These are phyloP conservation scores for Drosophila phalerata DNA, from an alignment of 2,888 invertebrate species.

Conservation along the genomic window DNA sequence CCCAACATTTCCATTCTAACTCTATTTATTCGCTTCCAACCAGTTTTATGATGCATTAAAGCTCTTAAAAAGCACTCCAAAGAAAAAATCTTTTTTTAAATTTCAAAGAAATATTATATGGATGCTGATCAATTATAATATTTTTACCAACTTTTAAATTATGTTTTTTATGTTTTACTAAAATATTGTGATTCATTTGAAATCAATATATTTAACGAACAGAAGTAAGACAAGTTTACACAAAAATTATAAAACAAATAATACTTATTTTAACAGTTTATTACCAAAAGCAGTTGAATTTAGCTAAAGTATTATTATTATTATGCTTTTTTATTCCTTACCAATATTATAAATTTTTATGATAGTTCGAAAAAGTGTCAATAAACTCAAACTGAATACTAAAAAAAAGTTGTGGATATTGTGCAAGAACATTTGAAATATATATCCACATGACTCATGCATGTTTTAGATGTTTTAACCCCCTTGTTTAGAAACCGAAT, in stretches of 20 bases:
- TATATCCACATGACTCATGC: conserved; percentile 46
- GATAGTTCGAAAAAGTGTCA: conserved; percentile 26
- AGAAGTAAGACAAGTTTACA: not conserved
- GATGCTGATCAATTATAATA: too few relatives aligned
- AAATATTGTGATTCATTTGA: too few relatives aligned
- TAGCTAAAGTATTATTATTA: not conserved
- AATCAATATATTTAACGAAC: too few relatives aligned
- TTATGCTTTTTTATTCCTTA: not conserved
- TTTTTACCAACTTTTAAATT: too few relatives aligned
- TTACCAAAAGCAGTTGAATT: too few relatives aligned
- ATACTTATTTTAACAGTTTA: not conserved
- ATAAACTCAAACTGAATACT: conserved; percentile 21
- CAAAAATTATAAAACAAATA: not conserved
- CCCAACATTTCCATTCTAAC: conserved; percentile 49
- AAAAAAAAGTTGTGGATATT: conserved; percentile 24
- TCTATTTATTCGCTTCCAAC: conserved; percentile 18
- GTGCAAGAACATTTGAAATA: conserved; percentile 8
- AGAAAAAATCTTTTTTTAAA: not conserved
- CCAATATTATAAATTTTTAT: conserved; percentile 11
- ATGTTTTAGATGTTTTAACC: conserved; percentile 23
- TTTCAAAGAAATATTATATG: not conserved
- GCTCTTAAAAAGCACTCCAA: not conserved
- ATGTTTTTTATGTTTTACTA: not conserved
- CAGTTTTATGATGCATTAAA: conserved; percentile 1
- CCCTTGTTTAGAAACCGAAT: not conserved